Evolutionary conservation across 2,888 invertebrate species (phyloP), one percentile per base, ranked within the genome.

Genomic region (Cantharis flavilabris): DNA sequence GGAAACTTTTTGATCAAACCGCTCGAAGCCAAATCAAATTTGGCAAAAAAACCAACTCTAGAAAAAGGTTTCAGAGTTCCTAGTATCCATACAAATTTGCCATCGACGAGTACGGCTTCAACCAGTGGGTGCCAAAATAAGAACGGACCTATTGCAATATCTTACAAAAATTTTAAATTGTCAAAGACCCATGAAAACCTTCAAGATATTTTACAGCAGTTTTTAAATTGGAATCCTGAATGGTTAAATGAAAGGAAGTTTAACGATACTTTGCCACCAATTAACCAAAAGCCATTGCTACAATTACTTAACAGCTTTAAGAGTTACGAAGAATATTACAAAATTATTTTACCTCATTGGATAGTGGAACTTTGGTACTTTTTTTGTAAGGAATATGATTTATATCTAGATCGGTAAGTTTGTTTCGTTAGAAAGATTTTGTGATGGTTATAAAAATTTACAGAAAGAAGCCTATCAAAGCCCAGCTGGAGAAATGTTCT

Each of bases 151-250:
- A 49, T 20, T 26, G 20, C n/a, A 13, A 13, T 20, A 18, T 23
- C 5, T 0, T 1, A 2, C 1, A 9, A n/a, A n/a, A 30, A 11
- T 33, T 18, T 49, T 23, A 49, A 13, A 9, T n/a, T 62, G 9
- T 26, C 71, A 13, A 14, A 30, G 13, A 73, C 23, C 4, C 65
- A 62, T 28, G 7, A 65, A 14, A 69, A 62, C 67, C 85, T 89
- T 81, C 90, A 90, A 79, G 87, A 90, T 65, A 90, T 92, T 11
- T 86, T 92, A 26, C 87, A 90, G 79, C 89, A 90, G 79, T 90
- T 94, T 79, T 88, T 94, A 5, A 82, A 74, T 2, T 94, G 94
- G 94, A 92, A 92, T 83, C 92, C 93, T 9, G 88, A 90, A 26
- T 94, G 94, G 94, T 84, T 94, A 3, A 86, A 90, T 75, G 91